Evolutionary conservation across 2,888 invertebrate species (phyloP).

Genomic region (Meteorus colon): DNA sequence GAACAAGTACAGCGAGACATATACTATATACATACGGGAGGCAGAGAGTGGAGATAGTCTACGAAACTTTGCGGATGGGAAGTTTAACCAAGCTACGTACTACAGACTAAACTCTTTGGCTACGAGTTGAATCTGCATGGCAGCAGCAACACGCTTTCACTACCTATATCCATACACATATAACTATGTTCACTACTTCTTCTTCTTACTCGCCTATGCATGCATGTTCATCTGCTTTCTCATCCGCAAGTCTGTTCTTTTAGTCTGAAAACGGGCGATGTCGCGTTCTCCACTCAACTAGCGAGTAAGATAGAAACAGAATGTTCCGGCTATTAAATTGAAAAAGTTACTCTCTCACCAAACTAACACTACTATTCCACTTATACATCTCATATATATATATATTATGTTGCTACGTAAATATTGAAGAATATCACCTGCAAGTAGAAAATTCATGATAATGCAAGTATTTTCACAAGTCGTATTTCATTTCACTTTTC

Average conservation of each 20-base stretch:
- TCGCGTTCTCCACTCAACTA: conserved; percentile 18
- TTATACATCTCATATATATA: neutral
- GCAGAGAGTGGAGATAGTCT: conserved; percentile 12
- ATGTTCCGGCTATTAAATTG: conserved; percentile 52
- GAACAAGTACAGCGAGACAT: neutral
- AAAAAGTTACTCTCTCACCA: conserved; percentile 50
- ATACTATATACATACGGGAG: conserved; percentile 3
- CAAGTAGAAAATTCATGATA: conserved; percentile 10
- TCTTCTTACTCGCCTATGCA: neutral
- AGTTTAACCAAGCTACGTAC: conserved; percentile 39
- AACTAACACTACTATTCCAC: conserved; percentile 24
- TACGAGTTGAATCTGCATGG: conserved; percentile 43
- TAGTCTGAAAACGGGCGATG: neutral
- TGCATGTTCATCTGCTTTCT: neutral
- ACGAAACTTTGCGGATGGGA: conserved; percentile 40
- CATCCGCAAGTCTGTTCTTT: conserved; percentile 2
- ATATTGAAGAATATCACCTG: neutral
- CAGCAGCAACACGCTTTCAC: conserved; percentile 7
- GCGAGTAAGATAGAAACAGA: conserved; percentile 42
- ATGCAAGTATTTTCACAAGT: conserved; percentile 1
- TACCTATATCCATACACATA: neutral
- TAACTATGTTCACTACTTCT: neutral
- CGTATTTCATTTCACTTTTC: neutral
- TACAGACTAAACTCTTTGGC: conserved; percentile 42
- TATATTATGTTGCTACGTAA: conserved; percentile 10